Conservation (phyloP, 2,888 invertebrate species). For the Timema cristinae region DNA sequence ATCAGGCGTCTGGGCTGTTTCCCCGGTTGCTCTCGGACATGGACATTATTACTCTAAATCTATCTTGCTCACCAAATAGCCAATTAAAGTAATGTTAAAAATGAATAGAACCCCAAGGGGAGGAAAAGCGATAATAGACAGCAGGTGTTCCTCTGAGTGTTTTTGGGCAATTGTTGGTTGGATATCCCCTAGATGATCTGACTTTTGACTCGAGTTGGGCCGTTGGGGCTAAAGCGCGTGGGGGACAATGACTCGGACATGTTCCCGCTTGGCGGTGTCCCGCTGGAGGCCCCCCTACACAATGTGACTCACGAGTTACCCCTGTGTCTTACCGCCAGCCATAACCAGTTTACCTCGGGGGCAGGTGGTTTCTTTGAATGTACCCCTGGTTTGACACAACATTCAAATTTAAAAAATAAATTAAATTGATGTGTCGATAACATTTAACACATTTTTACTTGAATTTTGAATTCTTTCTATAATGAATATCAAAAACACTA, state of each 20-base stretch:
- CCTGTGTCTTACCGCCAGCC: conserved; percentile 39
- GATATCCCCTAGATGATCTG: conserved; percentile 29
- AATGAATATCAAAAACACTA: too few relatives aligned
- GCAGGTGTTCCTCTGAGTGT: too few relatives aligned
- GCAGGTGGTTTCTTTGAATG: neutral
- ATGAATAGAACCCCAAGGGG: too few relatives aligned
- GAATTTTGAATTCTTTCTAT: too few relatives aligned
- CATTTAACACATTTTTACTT: too few relatives aligned
- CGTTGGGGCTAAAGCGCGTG: conserved; percentile 30
- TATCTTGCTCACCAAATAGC: too few relatives aligned
- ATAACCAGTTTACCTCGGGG: conserved; percentile 33
- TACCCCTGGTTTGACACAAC: neutral
- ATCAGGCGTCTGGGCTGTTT: conserved; percentile 17
- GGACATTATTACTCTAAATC: too few relatives aligned
- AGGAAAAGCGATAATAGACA: too few relatives aligned
- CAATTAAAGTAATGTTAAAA: too few relatives aligned
- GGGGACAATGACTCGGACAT: conserved; percentile 26
- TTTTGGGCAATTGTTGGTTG: too few relatives aligned
- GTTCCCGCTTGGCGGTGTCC: conserved; percentile 23
- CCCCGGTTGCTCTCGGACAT: conserved; percentile 14
- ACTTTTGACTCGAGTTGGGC: conserved; percentile 33
- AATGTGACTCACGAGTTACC: conserved; percentile 30
- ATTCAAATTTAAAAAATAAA: too few relatives aligned
- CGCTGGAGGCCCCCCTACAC: conserved; percentile 5
- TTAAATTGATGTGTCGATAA: too few relatives aligned